Conservation (phyloP, 2,888 invertebrate genomes). For the Sesia apiformis region DNA sequence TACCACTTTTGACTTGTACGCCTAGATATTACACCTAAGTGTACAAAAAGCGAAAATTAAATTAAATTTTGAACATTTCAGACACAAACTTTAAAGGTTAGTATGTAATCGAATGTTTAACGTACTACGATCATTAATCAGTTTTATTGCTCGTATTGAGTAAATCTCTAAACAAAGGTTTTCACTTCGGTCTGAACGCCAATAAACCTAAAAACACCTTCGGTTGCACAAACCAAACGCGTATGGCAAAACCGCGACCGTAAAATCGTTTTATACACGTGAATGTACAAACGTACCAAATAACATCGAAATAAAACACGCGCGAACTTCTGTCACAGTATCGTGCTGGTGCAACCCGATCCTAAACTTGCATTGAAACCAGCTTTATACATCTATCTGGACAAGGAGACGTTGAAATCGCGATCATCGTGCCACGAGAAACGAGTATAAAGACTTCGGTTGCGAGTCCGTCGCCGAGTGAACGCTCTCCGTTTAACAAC, state of each 20-base stretch:
- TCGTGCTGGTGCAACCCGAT: slow-evolving; percentile 28
- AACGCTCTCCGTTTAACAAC: slow-evolving; percentile 65
- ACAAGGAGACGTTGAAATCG: slow-evolving; percentile 64
- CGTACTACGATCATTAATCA: slow-evolving; percentile 11
- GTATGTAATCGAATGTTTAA: background rate
- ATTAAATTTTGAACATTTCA: background rate
- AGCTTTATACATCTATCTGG: slow-evolving; percentile 45
- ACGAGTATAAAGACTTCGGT: slow-evolving; percentile 45
- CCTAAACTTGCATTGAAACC: slow-evolving; percentile 48
- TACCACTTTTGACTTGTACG: no score
- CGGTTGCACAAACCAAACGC: slow-evolving; percentile 57
- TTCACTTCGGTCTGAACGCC: slow-evolving; percentile 54
- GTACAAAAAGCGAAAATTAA: no score
- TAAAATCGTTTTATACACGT: slow-evolving; percentile 52
- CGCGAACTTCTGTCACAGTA: slow-evolving; percentile 49
- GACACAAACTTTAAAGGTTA: background rate
- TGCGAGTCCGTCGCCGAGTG: slow-evolving; percentile 58
- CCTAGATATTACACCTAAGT: no score
- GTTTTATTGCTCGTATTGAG: slow-evolving; percentile 47
- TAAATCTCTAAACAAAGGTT: slow-evolving; percentile 52
- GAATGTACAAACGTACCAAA: slow-evolving; percentile 48
- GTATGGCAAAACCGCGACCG: slow-evolving; percentile 58
- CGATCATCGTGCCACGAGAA: slow-evolving; percentile 30
- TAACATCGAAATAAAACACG: slow-evolving; percentile 60
- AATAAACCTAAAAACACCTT: slow-evolving; percentile 69